A percentile compares a stretch with the other conserved stretches of the same genome.
These are phyloP conservation scores for Tragelaphus oryx DNA, from an alignment of 2,797 vertebrate species.

Conservation along the genomic window DNA sequence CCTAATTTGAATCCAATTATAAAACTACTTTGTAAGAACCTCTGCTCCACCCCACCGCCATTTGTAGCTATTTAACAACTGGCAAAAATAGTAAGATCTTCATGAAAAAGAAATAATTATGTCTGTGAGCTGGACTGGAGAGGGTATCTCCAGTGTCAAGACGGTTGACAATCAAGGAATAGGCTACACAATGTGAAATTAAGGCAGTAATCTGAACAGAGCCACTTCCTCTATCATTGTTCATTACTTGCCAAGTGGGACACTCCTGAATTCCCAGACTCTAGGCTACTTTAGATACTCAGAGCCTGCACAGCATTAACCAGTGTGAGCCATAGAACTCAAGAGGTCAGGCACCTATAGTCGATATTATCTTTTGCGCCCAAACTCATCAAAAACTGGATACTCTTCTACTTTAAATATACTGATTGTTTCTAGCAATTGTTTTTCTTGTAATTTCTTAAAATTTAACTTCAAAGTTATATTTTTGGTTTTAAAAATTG, in stretches of 20 bases:
- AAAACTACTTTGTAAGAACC: background rate
- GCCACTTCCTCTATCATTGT: background rate
- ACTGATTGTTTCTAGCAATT: background rate
- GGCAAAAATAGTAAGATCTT: background rate
- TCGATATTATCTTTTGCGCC: background rate
- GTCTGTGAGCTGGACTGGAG: background rate
- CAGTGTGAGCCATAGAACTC: background rate
- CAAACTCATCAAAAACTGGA: background rate
- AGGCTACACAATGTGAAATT: background rate
- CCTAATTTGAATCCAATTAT: background rate
- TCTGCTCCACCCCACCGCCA: background rate
- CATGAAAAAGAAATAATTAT: constrained; percentile 16
- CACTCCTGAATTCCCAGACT: background rate
- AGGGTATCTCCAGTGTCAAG: background rate
- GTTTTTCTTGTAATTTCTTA: background rate
- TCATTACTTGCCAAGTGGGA: background rate
- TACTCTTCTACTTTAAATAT: background rate
- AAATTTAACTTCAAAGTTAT: background rate
- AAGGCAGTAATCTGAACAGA: background rate
- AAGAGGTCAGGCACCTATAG: background rate
- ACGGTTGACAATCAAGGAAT: background rate
- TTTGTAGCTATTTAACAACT: background rate
- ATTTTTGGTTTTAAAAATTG: background rate
- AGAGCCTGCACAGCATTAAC: background rate
- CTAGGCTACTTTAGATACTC: background rate